Percentiles rank a stretch among this genome's conserved stretches.
phyloP scores from a whole-genome alignment of 1,140 invertebrate species.

The Phortica variegata region DNA sequence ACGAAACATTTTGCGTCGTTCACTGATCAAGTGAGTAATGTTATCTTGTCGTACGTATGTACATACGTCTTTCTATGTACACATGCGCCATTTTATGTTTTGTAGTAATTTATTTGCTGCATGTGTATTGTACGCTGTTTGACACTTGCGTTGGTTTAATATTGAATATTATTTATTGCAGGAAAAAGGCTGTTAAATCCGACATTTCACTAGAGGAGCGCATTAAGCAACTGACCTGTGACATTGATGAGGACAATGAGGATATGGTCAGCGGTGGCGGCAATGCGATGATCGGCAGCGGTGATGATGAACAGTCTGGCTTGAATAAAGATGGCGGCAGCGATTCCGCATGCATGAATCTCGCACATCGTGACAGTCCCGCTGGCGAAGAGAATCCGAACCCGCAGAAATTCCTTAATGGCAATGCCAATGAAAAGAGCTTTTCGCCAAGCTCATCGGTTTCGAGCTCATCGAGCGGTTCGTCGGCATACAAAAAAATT shows the following conservation, averaged over 20 bases:
- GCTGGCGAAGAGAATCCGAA: conserved; percentile 59
- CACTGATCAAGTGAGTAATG: conserved; percentile 66
- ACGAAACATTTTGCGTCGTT: conserved; percentile 70
- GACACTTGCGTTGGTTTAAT: no score
- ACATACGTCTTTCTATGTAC: no score
- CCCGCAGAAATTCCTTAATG: conserved; percentile 48
- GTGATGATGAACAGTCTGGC: conserved; percentile 23
- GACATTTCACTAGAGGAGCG: conserved; percentile 74
- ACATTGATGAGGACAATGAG: conserved; percentile 66
- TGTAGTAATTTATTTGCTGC: background rate
- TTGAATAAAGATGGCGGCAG: conserved; percentile 21
- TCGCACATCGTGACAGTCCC: conserved; percentile 60
- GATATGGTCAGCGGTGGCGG: conserved; percentile 33
- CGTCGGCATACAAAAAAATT: conserved; percentile 69
- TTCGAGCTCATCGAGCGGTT: conserved; percentile 60
- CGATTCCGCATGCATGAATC: conserved; percentile 18
- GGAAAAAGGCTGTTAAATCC: conserved; percentile 61
- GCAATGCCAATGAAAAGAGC: conserved; percentile 56
- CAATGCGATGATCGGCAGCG: conserved; percentile 24
- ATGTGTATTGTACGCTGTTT: no score
- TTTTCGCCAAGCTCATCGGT: conserved; percentile 62
- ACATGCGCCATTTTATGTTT: no score
- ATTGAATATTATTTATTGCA: conserved; percentile 9
- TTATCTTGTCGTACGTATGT: background rate
- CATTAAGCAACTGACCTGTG: conserved; percentile 77